These are phyloP conservation scores for Thamnaconus septentrionalis DNA, from an alignment of 2,113 vertebrate species.

Conservation along the genomic window DNA sequence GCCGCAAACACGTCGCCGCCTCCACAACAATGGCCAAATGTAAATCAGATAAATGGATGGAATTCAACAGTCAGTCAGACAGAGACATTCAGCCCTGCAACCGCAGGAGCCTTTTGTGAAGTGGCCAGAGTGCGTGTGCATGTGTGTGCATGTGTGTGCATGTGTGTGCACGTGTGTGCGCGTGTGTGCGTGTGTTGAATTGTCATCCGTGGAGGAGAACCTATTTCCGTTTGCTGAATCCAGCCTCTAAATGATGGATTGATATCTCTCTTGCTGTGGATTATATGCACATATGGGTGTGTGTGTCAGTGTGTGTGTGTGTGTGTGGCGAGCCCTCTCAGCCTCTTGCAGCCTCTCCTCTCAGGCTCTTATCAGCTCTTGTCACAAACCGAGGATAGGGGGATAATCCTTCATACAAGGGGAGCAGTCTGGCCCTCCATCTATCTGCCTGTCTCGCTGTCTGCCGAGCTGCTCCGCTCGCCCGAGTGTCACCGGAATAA, in stretches of 20 bases:
- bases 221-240: conserved; percentile 69
- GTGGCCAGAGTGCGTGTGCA: conserved; percentile 30
- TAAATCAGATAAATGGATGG: conserved; percentile 67
- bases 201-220: conserved; percentile 64
- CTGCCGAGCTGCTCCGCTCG: conserved; percentile 54
- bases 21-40: conserved; percentile 59
- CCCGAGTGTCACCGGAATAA: conserved; percentile 47
- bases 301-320: conserved; percentile 6
- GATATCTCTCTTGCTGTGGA: conserved; percentile 73
- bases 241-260: conserved; percentile 75
- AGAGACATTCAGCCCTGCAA: conserved; percentile 41
- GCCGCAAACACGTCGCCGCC: conserved; percentile 8
- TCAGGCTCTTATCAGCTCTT: conserved; percentile 74
- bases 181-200: conserved; percentile 11
- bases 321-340: conserved; percentile 52
- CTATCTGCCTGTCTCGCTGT: conserved; percentile 60
- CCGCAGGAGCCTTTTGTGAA: conserved; percentile 46
- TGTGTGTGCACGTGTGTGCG: conserved; percentile 4
- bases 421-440: conserved; percentile 68
- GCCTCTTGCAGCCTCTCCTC: conserved; percentile 65
- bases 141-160: conserved; percentile 11
- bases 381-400: conserved; percentile 74
- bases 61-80: conserved; percentile 65
- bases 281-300: conserved; percentile 59
- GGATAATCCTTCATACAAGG: conserved; percentile 76